Evolutionary conservation across 2,113 vertebrate species (phyloP).

Genomic region (Tupaia tana): DNA sequence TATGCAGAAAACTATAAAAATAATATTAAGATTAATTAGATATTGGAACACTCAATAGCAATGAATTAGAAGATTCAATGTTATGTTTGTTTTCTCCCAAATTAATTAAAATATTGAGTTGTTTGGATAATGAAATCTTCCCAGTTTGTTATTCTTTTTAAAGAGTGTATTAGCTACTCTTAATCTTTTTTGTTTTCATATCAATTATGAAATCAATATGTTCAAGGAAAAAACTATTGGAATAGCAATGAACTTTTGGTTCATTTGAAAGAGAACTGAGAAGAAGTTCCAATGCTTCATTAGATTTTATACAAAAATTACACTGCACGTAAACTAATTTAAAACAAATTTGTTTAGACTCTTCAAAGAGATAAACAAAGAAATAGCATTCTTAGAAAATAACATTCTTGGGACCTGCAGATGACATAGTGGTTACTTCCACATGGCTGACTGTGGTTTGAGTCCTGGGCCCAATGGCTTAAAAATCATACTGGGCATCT

Average conservation of each 20-base stretch:
- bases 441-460: too few relatives aligned
- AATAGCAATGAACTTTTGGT: neutral
- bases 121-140: neutral
- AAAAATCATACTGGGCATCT: too few relatives aligned
- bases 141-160: neutral
- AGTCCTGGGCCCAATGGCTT: too few relatives aligned
- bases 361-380: neutral
- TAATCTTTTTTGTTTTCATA: neutral
- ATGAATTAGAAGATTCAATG: neutral
- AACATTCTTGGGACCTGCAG: too few relatives aligned
- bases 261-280: neutral
- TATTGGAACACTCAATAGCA: neutral
- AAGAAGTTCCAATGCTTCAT: neutral
- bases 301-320: neutral
- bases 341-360: neutral
- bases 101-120: neutral
- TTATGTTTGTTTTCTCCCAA: neutral
- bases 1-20: neutral
- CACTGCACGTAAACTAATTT: neutral
- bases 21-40: neutral
- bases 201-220: slow-evolving; percentile 30
- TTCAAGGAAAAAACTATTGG: neutral
- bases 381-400: neutral
- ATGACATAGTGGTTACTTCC: too few relatives aligned
- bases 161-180: neutral